Conservation (phyloP, 2,113 vertebrate genomes). For the Astatoreochromis straeleni region DNA sequence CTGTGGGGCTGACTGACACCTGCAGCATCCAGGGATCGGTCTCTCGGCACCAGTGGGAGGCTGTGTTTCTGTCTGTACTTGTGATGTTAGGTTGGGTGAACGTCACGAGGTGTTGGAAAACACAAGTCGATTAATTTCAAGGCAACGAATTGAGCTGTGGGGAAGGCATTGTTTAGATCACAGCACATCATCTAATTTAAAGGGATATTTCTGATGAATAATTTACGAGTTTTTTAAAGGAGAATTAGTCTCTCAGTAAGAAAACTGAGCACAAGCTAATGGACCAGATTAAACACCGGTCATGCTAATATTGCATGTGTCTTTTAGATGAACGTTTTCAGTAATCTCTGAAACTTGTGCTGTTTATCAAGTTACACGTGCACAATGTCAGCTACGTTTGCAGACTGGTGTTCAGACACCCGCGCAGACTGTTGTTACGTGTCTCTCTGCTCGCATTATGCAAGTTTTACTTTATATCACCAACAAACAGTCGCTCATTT, state of each 20-base stretch:
- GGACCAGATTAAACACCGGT: background rate
- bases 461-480: background rate
- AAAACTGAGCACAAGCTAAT: background rate
- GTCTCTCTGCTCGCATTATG: accelerated
- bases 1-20: constrained; percentile 9
- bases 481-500: background rate
- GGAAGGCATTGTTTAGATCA: background rate
- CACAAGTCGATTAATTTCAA: background rate
- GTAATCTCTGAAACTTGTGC: accelerated
- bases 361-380: background rate
- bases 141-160: background rate
- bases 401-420: background rate
- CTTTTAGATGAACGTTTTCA: background rate
- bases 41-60: background rate
- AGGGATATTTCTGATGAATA: background rate
- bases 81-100: background rate
- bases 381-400: background rate
- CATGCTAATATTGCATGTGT: background rate
- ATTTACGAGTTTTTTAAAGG: background rate
- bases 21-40: background rate
- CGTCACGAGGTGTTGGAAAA: background rate
- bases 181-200: background rate
- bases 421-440: accelerated
- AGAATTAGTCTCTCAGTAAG: background rate
- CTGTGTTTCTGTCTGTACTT: background rate